phyloP scores from a whole-genome alignment of 1,140 invertebrate species.

The Battus philenor region DNA sequence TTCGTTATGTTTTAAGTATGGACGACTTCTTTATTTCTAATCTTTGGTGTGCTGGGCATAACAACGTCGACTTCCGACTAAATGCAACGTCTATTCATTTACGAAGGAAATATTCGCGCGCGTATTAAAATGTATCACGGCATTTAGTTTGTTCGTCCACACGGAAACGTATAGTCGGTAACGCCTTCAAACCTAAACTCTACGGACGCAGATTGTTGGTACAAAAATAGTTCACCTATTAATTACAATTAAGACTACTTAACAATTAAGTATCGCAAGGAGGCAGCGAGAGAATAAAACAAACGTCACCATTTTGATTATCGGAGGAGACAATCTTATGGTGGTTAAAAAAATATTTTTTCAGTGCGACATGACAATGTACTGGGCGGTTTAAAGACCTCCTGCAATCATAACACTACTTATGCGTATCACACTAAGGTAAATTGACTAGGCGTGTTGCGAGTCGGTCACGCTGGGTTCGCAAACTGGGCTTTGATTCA shows the following conservation, averaged over 20 bases:
- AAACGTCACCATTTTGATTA: constrained; percentile 25
- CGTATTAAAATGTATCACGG: constrained; percentile 24
- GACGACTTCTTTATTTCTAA: constrained; percentile 63
- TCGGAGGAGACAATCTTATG: constrained; percentile 21
- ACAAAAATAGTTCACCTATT: constrained; percentile 75
- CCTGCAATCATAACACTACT: constrained; percentile 61
- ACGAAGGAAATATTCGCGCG: constrained; percentile 18
- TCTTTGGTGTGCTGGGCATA: constrained; percentile 71
- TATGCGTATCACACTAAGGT: constrained; percentile 74
- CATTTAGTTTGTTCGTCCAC: constrained; percentile 41
- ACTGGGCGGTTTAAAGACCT: constrained; percentile 22
- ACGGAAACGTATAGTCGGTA: constrained; percentile 55
- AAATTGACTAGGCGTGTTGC: constrained; percentile 73
- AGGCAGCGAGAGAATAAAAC: constrained; percentile 33
- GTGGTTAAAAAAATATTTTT: constrained; percentile 31
- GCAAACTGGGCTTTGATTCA: constrained; percentile 31
- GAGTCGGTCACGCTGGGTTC: constrained; percentile 45
- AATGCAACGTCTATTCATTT: constrained; percentile 27
- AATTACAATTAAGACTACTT: constrained; percentile 73
- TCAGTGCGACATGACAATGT: constrained; percentile 21
- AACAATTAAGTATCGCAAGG: constrained; percentile 70
- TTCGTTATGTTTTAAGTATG: constrained; percentile 37
- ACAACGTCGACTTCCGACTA: constrained; percentile 42
- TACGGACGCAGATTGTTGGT: constrained; percentile 67
- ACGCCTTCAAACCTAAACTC: constrained; percentile 61